A percentile compares a stretch with the other conserved stretches of the same genome.
Conservation (phyloP, 1,140 invertebrate genomes). For the Bombyx mori region DNA sequence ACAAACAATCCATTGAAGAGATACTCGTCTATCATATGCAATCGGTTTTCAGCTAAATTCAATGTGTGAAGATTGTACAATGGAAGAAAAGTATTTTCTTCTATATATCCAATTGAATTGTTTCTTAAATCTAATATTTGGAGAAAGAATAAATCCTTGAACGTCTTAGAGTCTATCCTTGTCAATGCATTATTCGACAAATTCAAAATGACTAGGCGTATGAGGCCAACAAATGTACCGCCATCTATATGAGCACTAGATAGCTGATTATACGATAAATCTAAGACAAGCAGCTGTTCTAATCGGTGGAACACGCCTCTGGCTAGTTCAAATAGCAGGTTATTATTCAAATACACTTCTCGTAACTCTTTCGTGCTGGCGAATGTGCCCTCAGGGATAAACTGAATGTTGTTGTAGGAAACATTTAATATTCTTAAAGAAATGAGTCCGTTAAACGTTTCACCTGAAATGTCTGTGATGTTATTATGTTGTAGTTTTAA, state of each 20-base stretch:
- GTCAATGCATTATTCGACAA: constrained; percentile 89
- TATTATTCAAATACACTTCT: constrained; percentile 87
- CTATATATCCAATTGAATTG: constrained; percentile 89
- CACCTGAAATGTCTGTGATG: constrained; percentile 83
- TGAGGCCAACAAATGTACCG: constrained; percentile 87
- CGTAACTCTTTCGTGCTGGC: constrained; percentile 81
- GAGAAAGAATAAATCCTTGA: constrained; percentile 89
- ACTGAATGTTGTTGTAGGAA: constrained; percentile 85
- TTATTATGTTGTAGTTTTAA: constrained; percentile 86
- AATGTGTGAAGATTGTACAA: constrained; percentile 90
- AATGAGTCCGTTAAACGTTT: constrained; percentile 82
- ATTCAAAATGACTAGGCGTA: constrained; percentile 87
- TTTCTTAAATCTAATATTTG: constrained; percentile 90
- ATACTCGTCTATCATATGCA: constrained; percentile 84
- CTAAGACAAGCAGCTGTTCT: constrained; percentile 87
- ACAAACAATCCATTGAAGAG: constrained; percentile 90
- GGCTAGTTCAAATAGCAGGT: constrained; percentile 84
- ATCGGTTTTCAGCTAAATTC: constrained; percentile 87
- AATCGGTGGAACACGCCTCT: constrained; percentile 86
- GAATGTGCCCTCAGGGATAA: constrained; percentile 84
- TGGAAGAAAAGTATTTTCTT: constrained; percentile 88
- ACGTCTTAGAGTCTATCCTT: constrained; percentile 86
- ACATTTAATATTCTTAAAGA: constrained; percentile 86
- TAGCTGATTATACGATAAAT: constrained; percentile 91
- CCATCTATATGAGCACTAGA: constrained; percentile 86